Percentiles rank a stretch among this genome's conserved stretches.
These are phyloP conservation scores for Odontocolon sp. DNA, from an alignment of 2,888 invertebrate species.

Conservation along the genomic window DNA sequence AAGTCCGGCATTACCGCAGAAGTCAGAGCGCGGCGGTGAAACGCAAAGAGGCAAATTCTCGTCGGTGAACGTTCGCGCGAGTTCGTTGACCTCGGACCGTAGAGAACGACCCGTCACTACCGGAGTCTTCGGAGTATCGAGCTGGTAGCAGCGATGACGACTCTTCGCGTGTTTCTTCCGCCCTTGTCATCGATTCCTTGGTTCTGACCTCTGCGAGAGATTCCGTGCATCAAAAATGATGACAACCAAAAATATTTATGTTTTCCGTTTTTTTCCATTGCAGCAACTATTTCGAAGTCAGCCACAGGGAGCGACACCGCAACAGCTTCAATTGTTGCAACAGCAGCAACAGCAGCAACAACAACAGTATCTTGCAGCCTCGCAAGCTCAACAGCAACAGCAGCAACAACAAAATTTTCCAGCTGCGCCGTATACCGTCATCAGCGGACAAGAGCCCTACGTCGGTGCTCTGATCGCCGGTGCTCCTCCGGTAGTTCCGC, in stretches of 20 bases:
- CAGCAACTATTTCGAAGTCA: conserved; percentile 96
- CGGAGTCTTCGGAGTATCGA: conserved; percentile 49
- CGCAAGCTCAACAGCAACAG: conserved; percentile 89
- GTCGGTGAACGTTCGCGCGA: conserved; percentile 79
- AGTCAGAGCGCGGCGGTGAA: conserved; percentile 60
- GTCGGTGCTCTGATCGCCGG: conserved; percentile 90
- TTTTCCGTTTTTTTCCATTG: conserved; percentile 76
- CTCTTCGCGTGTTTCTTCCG: neutral
- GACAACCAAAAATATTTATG: neutral
- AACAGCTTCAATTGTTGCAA: conserved; percentile 85
- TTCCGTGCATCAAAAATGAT: neutral
- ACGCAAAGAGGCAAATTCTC: conserved; percentile 58
- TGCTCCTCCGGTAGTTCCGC: conserved; percentile 87
- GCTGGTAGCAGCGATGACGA: conserved; percentile 37
- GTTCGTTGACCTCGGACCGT: conserved; percentile 73
- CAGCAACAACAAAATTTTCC: conserved; percentile 92
- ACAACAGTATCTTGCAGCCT: conserved; percentile 84
- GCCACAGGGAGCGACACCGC: conserved; percentile 84
- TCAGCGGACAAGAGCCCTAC: conserved; percentile 92
- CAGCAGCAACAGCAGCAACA: conserved; percentile 86
- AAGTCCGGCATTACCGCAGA: conserved; percentile 65
- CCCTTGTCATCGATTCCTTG: neutral
- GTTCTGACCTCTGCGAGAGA: neutral
- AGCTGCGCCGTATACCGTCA: conserved; percentile 93
- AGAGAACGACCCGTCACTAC: conserved; percentile 53